Conservation (phyloP, 2,113 vertebrate genomes). For the Cryptotis parvus region DNA sequence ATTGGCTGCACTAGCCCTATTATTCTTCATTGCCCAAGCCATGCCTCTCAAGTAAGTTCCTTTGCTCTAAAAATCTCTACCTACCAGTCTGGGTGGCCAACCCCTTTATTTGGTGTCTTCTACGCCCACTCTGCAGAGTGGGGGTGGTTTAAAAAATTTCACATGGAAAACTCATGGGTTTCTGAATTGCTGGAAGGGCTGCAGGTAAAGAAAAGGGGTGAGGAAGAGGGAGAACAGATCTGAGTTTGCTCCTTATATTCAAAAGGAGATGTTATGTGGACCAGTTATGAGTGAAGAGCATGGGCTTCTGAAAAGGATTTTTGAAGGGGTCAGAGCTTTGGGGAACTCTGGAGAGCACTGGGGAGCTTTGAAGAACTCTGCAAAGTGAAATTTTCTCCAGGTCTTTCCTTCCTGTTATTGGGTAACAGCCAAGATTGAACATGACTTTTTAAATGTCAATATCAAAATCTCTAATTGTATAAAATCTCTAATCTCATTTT, state of each 20-base stretch:
- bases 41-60: background rate
- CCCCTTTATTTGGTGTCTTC: background rate
- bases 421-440: background rate
- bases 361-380: background rate
- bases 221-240: background rate
- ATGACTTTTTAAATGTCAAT: constrained; percentile 49
- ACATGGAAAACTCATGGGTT: background rate
- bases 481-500: constrained; percentile 60
- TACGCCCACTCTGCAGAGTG: background rate
- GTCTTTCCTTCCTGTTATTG: background rate
- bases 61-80: background rate
- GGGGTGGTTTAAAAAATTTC: background rate
- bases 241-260: background rate
- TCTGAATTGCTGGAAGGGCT: background rate
- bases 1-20: background rate
- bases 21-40: background rate
- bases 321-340: too few species aligned
- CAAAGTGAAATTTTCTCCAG: background rate
- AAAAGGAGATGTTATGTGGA: background rate
- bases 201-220: background rate
- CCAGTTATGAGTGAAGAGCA: too few species aligned
- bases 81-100: background rate
- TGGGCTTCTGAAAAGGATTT: too few species aligned
- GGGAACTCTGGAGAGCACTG: background rate
- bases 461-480: constrained; percentile 45